These are phyloP conservation scores for Sinotaia quadrata DNA, from an alignment of 2,888 invertebrate species.

Conservation along the genomic window DNA sequence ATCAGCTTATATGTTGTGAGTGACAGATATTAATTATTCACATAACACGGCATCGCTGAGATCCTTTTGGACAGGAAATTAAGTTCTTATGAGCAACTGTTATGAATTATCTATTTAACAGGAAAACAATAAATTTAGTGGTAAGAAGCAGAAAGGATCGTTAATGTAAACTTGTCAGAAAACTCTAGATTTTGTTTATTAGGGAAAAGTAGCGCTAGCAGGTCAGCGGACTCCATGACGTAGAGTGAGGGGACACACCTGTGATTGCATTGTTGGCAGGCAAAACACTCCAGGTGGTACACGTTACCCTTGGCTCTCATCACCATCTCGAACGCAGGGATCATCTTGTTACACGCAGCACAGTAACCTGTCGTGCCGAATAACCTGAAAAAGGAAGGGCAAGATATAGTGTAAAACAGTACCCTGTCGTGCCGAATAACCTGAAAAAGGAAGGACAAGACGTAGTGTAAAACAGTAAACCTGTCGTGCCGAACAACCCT, in stretches of 20 bases:
- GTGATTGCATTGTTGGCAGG: conserved; percentile 94
- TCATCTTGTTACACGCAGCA: conserved; percentile 92
- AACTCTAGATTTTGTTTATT: no score
- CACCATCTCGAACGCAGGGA: conserved; percentile 95
- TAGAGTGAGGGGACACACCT: conserved; percentile 77
- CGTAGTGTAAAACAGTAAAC: conserved; percentile 85
- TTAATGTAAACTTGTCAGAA: no score
- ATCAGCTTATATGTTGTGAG: no score
- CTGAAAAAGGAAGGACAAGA: conserved; percentile 73
- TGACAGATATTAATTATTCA: no score
- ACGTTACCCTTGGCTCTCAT: conserved; percentile 94
- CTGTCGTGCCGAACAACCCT: conserved; percentile 91
- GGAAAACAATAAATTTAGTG: no score
- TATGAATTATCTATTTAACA: no score
- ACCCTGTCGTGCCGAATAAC: conserved; percentile 90
- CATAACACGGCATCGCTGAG: no score
- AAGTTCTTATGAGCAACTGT: no score
- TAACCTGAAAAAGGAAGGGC: conserved; percentile 78
- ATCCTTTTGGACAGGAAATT: no score
- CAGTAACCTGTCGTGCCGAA: conserved; percentile 92
- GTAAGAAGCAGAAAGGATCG: no score
- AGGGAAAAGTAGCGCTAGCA: no score
- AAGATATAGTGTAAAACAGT: conserved; percentile 83
- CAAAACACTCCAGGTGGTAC: conserved; percentile 94
- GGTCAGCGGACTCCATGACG: background rate